phyloP scores from a whole-genome alignment of 2,888 invertebrate species.

The Crematogaster levior region DNA sequence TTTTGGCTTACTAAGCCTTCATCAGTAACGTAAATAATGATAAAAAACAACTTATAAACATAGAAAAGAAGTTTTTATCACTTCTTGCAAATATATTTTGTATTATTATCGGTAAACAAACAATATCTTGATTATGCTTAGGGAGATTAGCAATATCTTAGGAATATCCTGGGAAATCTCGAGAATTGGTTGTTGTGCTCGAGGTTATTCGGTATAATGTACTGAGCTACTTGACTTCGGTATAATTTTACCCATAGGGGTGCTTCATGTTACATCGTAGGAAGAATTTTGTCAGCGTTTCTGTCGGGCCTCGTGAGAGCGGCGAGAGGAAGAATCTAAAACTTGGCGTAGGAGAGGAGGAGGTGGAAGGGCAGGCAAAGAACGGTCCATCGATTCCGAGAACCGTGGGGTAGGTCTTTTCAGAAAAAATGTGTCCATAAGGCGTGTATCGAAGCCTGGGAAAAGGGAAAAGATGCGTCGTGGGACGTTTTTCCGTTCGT shows the following conservation, averaged over 20 bases:
- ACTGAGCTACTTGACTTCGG: not conserved
- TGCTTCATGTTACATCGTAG: conserved; percentile 31
- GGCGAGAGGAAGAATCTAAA: conserved; percentile 37
- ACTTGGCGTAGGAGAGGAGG: conserved; percentile 49
- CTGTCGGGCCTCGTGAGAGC: conserved; percentile 31
- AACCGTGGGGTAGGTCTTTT: conserved; percentile 82
- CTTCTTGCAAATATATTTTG: not conserved
- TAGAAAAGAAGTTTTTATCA: too few species aligned
- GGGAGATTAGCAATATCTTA: not conserved
- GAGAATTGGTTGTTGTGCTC: not conserved
- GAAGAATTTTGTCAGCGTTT: conserved; percentile 50
- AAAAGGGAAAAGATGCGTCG: conserved; percentile 67
- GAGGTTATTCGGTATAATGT: not conserved
- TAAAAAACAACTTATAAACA: too few species aligned
- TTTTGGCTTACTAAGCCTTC: too few species aligned
- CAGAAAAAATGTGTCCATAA: conserved; percentile 75
- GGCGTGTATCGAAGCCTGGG: conserved; percentile 75
- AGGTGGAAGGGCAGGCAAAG: conserved; percentile 56
- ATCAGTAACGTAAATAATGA: too few species aligned
- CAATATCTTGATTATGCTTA: not conserved
- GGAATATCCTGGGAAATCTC: not conserved
- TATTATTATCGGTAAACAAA: not conserved
- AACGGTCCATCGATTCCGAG: conserved; percentile 77
- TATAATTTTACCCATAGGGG: conserved; percentile 7
- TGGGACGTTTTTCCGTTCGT: conserved; percentile 72